Percentiles rank a stretch among this genome's conserved stretches.
phyloP scores from a whole-genome alignment of 2,888 invertebrate genomes.

The Lasioglossum villosulum region DNA sequence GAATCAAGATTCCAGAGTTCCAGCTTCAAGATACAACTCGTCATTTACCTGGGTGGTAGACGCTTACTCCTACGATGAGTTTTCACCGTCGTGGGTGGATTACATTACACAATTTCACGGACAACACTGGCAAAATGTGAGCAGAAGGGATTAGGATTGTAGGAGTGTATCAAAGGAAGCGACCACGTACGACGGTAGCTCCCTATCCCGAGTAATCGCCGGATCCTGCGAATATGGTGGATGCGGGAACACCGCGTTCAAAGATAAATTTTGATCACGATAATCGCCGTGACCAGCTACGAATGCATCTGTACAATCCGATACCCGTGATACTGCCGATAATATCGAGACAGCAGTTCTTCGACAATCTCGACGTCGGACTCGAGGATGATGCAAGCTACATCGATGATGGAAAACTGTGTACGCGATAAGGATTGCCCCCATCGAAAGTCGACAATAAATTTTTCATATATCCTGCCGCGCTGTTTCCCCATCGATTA shows the following conservation, averaged over 20 bases:
- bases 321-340: constrained; percentile 20
- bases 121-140: constrained; percentile 34
- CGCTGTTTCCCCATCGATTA: neutral
- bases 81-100: constrained; percentile 55
- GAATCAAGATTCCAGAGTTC: neutral
- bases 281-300: constrained; percentile 49
- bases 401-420: neutral
- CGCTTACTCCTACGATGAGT: constrained; percentile 15
- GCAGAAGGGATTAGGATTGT: constrained; percentile 58
- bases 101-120: constrained; percentile 58
- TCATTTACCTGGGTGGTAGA: constrained; percentile 1
- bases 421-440: neutral
- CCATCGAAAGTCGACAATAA: neutral
- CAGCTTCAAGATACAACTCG: neutral
- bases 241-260: constrained; percentile 36
- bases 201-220: constrained; percentile 45
- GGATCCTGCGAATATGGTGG: constrained; percentile 35
- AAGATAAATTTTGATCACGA: constrained; percentile 52
- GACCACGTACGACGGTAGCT: constrained; percentile 44
- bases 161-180: constrained; percentile 55
- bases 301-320: constrained; percentile 34
- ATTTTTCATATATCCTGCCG: neutral
- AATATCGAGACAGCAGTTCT: neutral
- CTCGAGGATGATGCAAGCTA: neutral
- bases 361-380: neutral